Base-by-base conservation (phyloP, 2,888 invertebrate species). In the Thereva unica region DNA sequence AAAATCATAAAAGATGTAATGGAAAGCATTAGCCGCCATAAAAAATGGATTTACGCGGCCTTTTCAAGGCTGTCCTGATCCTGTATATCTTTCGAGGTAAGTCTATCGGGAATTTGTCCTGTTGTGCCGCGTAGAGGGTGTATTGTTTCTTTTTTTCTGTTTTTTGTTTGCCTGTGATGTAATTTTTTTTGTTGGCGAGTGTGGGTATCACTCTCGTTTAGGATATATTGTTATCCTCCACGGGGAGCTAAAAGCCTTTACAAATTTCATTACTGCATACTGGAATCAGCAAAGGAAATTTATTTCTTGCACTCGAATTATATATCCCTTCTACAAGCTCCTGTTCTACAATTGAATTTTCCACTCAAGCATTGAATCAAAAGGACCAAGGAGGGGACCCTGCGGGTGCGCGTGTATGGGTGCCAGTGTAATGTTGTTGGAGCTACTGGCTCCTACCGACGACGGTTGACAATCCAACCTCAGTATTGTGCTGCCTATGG, bases 31-130 rank as follows among this genome's bases (percentile, higher is more conserved):
- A 76, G 75, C 75, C 75, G 74, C 74, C 75, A 76, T 76, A 80
- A 80, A 80, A 80, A 80, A 80, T 81, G 81, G 80, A 79, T 79
- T 79, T 79, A 75, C 76, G 76, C 74, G 76, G 80, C 79, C 80
- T 81, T 80, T 78, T 79, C 77, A 80, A 80, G 80, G 80, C 80
- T 76, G 75, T 77, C 74, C 76, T 80, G 76, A 80, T 80, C 76
- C 78, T 80, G 74, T 80, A 78, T 75, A 75, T 76, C 74, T 74
- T 81, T 73, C 75, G 75, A 78, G 81, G 80, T 80, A 74, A 80
- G 80, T 72, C 61, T 55, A n/a, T 2, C 5, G 35, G 3, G 35
- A 38, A 47, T 10, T 34, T 42, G 52, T 41, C 38, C 35, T 41
- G 37, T 4, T 64, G 5, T 2, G 35, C 37, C 38, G 47, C 38